phyloP scores from a whole-genome alignment of 2,888 invertebrate genomes.

The Stenoptilia bipunctidactyla region DNA sequence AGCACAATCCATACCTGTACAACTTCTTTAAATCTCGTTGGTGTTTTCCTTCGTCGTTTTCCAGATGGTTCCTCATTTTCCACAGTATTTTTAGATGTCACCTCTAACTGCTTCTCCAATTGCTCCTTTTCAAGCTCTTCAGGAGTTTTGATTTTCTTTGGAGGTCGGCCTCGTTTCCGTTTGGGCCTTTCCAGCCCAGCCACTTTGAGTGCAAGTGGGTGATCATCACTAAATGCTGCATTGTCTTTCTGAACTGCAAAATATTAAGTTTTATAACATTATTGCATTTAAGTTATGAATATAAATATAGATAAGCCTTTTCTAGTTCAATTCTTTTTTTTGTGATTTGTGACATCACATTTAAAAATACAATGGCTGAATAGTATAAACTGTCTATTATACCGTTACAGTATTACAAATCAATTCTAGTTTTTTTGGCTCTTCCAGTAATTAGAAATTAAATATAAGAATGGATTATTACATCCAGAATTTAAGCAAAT shows the following conservation, averaged over 20 bases:
- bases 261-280: no score
- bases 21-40: conserved; percentile 70
- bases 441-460: no score
- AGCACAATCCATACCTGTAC: conserved; percentile 73
- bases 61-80: conserved; percentile 61
- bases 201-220: conserved; percentile 74
- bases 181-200: conserved; percentile 76
- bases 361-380: no score
- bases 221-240: conserved; percentile 74
- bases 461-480: no score
- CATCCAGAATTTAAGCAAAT: no score
- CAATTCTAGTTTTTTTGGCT: no score
- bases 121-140: conserved; percentile 39
- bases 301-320: no score
- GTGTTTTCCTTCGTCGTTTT: conserved; percentile 75
- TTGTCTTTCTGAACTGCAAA: conserved; percentile 75
- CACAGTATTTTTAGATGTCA: conserved; percentile 17
- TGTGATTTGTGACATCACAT: no score
- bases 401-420: no score
- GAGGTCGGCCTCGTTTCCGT: conserved; percentile 78
- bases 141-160: conserved; percentile 63
- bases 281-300: no score
- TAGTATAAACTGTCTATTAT: no score
- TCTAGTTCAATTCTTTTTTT: no score
- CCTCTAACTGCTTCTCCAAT: conserved; percentile 24